Evolutionary conservation across 2,797 vertebrate genomes (phyloP).

Genomic region (Syncerus caffer): DNA sequence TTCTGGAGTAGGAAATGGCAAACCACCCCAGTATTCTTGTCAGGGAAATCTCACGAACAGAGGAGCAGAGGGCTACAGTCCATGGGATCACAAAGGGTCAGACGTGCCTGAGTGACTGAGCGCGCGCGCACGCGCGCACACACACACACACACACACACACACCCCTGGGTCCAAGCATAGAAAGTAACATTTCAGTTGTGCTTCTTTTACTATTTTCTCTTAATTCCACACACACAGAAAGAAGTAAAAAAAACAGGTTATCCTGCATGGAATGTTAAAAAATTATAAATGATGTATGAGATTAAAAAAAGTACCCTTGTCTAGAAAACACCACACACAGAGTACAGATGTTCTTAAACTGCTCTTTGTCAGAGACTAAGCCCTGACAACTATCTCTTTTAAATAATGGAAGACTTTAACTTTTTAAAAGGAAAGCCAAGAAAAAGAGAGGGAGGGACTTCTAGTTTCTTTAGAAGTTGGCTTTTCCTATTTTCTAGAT

Average conservation of each 20-base stretch:
- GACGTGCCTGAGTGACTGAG: not conserved
- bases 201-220: not conserved
- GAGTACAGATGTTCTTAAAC: not conserved
- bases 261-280: not conserved
- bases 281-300: slow-evolving; percentile 52
- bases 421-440: slow-evolving; percentile 4
- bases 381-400: not conserved
- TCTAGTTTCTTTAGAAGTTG: not conserved
- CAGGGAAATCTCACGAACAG: not conserved
- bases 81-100: not conserved
- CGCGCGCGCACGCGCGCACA: rapidly evolving
- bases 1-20: not conserved
- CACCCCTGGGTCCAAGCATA: not conserved
- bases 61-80: not conserved
- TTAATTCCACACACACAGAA: not conserved
- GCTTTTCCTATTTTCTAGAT: not conserved
- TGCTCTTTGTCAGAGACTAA: slow-evolving; percentile 33
- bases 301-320: not conserved
- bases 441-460: not conserved
- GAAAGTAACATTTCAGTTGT: not conserved
- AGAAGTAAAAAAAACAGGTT: not conserved
- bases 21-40: not conserved
- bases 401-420: slow-evolving; percentile 36
- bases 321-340: not conserved
- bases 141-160: not conserved